phyloP scores from a whole-genome alignment of 1,140 invertebrate genomes.

The Cotesia typhae region DNA sequence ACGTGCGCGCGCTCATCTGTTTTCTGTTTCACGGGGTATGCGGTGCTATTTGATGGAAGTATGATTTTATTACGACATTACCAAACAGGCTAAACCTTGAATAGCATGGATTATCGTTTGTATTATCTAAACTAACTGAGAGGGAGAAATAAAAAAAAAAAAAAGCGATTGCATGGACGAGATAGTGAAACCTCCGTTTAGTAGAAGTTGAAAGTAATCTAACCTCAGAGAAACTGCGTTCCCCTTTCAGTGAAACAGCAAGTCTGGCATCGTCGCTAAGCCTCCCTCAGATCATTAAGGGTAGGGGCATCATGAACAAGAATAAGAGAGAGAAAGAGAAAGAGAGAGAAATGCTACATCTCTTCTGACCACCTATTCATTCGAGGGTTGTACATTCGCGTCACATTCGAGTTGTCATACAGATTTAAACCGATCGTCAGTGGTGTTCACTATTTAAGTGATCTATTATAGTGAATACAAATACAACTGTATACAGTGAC shows the following conservation, averaged over 20 bases:
- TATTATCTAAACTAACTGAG: slow-evolving; percentile 60
- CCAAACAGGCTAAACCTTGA: slow-evolving; percentile 63
- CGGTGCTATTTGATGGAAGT: slow-evolving; percentile 63
- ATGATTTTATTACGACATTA: slow-evolving; percentile 68
- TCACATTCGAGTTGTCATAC: slow-evolving; percentile 14
- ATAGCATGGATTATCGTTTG: slow-evolving; percentile 65
- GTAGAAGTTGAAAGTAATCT: slow-evolving; percentile 17
- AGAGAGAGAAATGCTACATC: slow-evolving; percentile 17
- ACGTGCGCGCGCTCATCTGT: slow-evolving; percentile 17
- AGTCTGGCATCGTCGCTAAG: neutral
- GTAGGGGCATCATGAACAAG: slow-evolving; percentile 1
- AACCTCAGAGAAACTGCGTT: slow-evolving; percentile 10
- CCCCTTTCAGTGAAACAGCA: neutral
- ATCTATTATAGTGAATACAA: neutral
- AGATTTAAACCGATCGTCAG: slow-evolving; percentile 14
- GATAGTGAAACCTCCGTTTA: slow-evolving; percentile 18
- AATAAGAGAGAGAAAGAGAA: neutral
- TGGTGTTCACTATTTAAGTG: slow-evolving; percentile 18
- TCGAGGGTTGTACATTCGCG: slow-evolving; percentile 26
- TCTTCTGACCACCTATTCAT: slow-evolving; percentile 29
- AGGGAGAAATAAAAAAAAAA: slow-evolving; percentile 24
- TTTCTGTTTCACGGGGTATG: slow-evolving; percentile 56
- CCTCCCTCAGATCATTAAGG: neutral
- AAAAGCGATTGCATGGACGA: slow-evolving; percentile 34
- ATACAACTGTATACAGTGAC: neutral